Conservation (phyloP, 2,113 vertebrate species). For the Romanogobio albipinnatus region DNA sequence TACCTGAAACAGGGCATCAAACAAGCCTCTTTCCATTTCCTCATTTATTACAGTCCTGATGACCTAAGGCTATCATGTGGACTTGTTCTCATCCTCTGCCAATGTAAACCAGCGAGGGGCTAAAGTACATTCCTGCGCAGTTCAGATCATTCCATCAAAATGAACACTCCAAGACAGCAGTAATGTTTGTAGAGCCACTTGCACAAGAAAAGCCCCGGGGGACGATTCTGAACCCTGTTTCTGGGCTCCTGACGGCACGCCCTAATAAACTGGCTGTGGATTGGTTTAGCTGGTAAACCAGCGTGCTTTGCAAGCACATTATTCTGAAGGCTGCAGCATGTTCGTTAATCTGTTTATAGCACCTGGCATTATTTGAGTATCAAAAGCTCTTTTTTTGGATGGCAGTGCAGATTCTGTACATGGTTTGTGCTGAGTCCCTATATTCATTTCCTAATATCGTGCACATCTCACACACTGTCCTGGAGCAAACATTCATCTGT, state of each 20-base stretch:
- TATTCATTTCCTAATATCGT: slow-evolving; percentile 13
- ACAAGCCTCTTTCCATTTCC: slow-evolving; percentile 26
- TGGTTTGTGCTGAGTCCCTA: not conserved
- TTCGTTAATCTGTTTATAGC: not conserved
- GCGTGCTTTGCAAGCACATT: not conserved
- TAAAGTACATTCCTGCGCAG: slow-evolving; percentile 66
- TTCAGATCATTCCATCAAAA: slow-evolving; percentile 71
- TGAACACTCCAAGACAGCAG: slow-evolving; percentile 58
- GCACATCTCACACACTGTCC: not conserved
- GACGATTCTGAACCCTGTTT: slow-evolving; percentile 49
- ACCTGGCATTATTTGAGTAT: not conserved
- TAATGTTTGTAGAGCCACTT: slow-evolving; percentile 54
- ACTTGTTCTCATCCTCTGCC: slow-evolving; percentile 60
- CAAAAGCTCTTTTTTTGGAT: not conserved
- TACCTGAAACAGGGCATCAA: slow-evolving; percentile 9
- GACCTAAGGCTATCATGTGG: slow-evolving; percentile 39
- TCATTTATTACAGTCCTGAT: slow-evolving; percentile 36
- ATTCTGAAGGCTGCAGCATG: not conserved
- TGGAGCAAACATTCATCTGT: not conserved
- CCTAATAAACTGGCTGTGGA: slow-evolving; percentile 53
- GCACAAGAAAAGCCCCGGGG: slow-evolving; percentile 45
- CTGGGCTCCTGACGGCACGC: slow-evolving; percentile 42
- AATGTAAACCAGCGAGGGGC: slow-evolving; percentile 62
- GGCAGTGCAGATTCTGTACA: not conserved
- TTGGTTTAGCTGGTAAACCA: slow-evolving; percentile 26